Evolutionary conservation across 2,888 invertebrate genomes (phyloP).

Genomic region (Xestia sexstrigata): DNA sequence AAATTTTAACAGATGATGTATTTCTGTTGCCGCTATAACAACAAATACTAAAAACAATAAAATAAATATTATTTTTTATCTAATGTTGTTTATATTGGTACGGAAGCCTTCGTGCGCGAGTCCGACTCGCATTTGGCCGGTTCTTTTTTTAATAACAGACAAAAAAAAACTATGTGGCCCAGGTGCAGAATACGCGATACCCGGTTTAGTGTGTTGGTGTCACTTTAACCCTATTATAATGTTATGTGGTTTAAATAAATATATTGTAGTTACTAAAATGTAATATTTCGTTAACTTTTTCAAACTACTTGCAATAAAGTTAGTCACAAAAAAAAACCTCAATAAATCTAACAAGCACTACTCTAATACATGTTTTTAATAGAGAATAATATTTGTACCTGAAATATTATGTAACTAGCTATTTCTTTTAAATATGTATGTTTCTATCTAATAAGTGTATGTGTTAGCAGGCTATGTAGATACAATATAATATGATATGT

Average conservation of each 20-base stretch:
- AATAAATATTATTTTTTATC: no score
- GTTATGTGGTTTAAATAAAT: neutral
- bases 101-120: no score
- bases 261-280: neutral
- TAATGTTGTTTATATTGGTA: no score
- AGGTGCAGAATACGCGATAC: no score
- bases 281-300: neutral
- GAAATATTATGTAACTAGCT: slow-evolving; percentile 11
- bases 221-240: no score
- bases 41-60: no score
- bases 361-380: neutral
- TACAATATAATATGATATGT: neutral
- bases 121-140: no score
- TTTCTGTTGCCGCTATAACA: no score
- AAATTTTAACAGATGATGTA: no score
- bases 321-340: slow-evolving; percentile 17
- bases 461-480: slow-evolving; percentile 38
- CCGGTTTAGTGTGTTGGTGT: no score
- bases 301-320: slow-evolving; percentile 16
- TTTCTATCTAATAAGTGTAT: slow-evolving; percentile 18
- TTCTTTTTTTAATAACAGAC: no score
- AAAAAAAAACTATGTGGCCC: no score
- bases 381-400: slow-evolving; percentile 1
- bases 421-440: slow-evolving; percentile 8
- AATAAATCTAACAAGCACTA: neutral